phyloP scores from a whole-genome alignment of 1,140 invertebrate species.

The Vanessa atalanta region DNA sequence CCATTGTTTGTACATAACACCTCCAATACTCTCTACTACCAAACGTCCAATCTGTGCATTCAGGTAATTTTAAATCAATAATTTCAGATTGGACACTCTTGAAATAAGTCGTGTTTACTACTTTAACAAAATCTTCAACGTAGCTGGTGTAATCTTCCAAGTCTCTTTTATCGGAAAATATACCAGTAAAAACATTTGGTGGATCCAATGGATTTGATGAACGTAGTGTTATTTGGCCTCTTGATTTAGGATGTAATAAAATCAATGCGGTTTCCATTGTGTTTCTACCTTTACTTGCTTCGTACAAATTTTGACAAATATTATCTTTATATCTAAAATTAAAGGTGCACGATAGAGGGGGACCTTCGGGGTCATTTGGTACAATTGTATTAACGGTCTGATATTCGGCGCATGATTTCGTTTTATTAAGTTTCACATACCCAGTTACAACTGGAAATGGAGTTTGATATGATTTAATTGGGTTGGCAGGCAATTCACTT shows the following conservation, averaged over 20 bases:
- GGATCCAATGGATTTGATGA: conserved; percentile 5
- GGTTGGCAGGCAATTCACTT: not conserved
- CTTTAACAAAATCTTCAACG: conserved; percentile 5
- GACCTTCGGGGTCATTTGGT: not conserved
- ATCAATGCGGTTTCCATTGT: not conserved
- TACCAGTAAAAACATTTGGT: not conserved
- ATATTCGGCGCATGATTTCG: not conserved
- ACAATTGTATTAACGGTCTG: not conserved
- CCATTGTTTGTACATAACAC: conserved; percentile 66
- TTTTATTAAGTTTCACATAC: conserved; percentile 9
- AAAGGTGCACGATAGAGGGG: not conserved
- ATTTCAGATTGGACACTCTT: conserved; percentile 37
- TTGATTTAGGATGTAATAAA: conserved; percentile 7
- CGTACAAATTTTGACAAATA: conserved; percentile 10
- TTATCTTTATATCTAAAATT: conserved; percentile 6
- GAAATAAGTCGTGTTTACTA: conserved; percentile 83
- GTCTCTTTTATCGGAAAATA: conserved; percentile 5
- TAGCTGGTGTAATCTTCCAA: not conserved
- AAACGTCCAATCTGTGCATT: conserved; percentile 31
- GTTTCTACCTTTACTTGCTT: conserved; percentile 2
- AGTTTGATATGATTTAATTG: not conserved
- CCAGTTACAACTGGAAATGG: not conserved
- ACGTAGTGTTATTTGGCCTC: not conserved
- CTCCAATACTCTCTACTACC: conserved; percentile 64
- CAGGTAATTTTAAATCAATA: conserved; percentile 32